Conservation (phyloP, 2,797 vertebrate genomes). For the Phataginus tricuspis region DNA sequence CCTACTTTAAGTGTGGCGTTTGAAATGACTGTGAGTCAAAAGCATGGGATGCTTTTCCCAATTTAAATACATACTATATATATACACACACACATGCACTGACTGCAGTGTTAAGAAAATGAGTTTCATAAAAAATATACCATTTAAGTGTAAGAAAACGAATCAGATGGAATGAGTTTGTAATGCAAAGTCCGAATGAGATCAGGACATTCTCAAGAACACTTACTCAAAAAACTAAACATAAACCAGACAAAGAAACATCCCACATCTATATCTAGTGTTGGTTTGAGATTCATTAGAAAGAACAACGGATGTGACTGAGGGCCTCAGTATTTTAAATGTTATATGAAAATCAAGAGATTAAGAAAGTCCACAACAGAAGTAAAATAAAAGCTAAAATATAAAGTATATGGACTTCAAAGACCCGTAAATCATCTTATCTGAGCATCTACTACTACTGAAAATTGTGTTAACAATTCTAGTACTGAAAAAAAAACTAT, state of each 20-base stretch:
- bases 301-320: neutral
- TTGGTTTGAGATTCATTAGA: neutral
- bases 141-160: neutral
- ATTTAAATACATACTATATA: neutral
- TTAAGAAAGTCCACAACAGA: neutral
- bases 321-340: slow-evolving; percentile 37
- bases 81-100: too few relatives aligned
- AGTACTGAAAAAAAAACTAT: neutral
- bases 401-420: neutral
- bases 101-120: neutral
- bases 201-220: neutral
- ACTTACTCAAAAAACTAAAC: neutral
- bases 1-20: neutral
- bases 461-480: too few relatives aligned
- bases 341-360: slow-evolving; percentile 14
- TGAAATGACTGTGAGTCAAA: slow-evolving; percentile 13
- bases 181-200: neutral
- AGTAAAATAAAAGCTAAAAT: slow-evolving; percentile 4
- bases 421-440: neutral
- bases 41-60: neutral
- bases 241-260: neutral
- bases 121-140: neutral
- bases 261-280: neutral
- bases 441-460: neutral
- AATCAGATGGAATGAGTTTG: slow-evolving; percentile 4